Evolutionary conservation across 2,797 vertebrate genomes (phyloP), one percentile per base, ranked within the genome.

Genomic region (Scyliorhinus canicula): DNA sequence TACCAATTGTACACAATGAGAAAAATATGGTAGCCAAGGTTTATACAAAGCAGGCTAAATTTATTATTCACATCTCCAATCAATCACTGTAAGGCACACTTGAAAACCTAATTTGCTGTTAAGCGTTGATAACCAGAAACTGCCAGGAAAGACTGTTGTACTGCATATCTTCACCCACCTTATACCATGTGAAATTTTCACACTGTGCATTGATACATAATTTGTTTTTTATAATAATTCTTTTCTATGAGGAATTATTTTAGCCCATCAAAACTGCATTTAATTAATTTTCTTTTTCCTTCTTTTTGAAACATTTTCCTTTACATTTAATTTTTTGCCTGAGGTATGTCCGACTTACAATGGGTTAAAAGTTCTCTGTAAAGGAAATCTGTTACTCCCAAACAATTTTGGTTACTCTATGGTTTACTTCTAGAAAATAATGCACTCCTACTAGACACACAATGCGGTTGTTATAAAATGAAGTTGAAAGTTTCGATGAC

Each of bases 41-140:
- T 96, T 96, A 96, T 95, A 96, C 96, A 98, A 97, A 96, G 96
- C 96, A 96, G 96, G 97, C 96, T 95, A 97, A 97, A 98, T 98
- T 96, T 98, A 98, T 98, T 98, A 97, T 97, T 95, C 96, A 96
- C 95, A 96, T 97, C 97, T 96, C 96, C 96, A 97, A 98, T 98
- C 98, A 97, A 98, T 98, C 98, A 98, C 96, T 96, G 95, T 97
- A 98, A 98, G 98, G 97, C 97, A 97, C 97, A 98, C 98, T 98
- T 98, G 98, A 98, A 98, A 98, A 98, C 97, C 98, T 98, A 97
- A 98, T 98, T 98, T 97, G 97, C 97, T 96, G 93, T 74, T 74
- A 14, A 95, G 96, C 96, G 96, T 97, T 97, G 97, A 98, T 98
- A 98, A 97, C 97, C 97, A 97, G 96, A 96, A 97, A 96, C 96